phyloP scores from a whole-genome alignment of 2,113 vertebrate species.

The Labeo rohita region DNA sequence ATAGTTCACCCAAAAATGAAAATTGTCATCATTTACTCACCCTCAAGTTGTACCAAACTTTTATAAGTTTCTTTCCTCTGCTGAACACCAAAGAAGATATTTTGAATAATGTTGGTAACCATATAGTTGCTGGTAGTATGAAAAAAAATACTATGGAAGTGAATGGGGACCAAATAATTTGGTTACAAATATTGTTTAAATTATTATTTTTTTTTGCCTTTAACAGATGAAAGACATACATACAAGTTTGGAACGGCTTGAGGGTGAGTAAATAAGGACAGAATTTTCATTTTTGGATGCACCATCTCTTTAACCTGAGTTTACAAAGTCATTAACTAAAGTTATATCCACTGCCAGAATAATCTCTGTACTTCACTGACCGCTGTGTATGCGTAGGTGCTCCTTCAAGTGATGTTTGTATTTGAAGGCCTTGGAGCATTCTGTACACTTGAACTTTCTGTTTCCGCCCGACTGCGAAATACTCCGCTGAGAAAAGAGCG shows the following conservation, averaged over 20 bases:
- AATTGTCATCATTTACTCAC: no score
- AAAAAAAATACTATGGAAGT: no score
- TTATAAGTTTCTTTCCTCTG: no score
- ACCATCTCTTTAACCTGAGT: background rate
- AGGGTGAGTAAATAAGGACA: background rate
- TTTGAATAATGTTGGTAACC: no score
- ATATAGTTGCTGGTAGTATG: no score
- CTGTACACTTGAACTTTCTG: slow-evolving; percentile 97
- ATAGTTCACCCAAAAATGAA: no score
- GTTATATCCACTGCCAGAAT: background rate
- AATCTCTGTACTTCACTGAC: slow-evolving; percentile 72
- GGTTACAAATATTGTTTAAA: background rate
- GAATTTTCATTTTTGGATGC: background rate
- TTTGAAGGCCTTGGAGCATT: slow-evolving; percentile 98
- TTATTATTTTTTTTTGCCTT: background rate
- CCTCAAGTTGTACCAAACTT: no score
- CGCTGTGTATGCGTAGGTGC: slow-evolving; percentile 98
- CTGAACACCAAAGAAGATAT: no score
- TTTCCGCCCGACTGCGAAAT: slow-evolving; percentile 86
- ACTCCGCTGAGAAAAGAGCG: slow-evolving; percentile 80
- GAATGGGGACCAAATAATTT: background rate
- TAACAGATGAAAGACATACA: background rate
- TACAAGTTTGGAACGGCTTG: background rate
- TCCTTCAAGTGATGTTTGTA: slow-evolving; percentile 99
- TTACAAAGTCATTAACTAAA: background rate